Percentiles rank a stretch among this genome's conserved stretches.
Conservation (phyloP, 2,888 invertebrate species). For the Drosophila tripunctata region DNA sequence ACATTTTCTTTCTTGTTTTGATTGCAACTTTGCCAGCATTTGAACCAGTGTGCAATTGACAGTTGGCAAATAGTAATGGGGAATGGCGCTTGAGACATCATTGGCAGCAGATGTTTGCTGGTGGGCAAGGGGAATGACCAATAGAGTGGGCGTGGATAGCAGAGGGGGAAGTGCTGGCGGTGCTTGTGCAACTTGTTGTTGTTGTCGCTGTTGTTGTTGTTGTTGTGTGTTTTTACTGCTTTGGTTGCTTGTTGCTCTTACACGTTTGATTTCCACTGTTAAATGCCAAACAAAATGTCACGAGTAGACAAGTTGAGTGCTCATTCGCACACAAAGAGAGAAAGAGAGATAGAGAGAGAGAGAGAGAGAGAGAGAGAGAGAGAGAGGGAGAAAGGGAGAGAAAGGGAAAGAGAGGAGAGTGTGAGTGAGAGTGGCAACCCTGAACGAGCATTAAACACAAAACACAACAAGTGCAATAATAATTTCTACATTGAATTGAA, state of each 20-base stretch:
- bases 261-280: constrained; percentile 75
- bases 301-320: constrained; percentile 62
- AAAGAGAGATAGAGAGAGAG: not conserved
- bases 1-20: no score
- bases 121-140: not conserved
- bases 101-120: constrained; percentile 35
- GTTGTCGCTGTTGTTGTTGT: not conserved
- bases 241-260: constrained; percentile 68
- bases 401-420: not conserved
- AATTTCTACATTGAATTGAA: constrained; percentile 73
- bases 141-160: not conserved
- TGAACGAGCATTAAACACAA: constrained; percentile 27
- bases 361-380: not conserved
- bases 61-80: constrained; percentile 4
- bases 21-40: not conserved
- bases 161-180: not conserved
- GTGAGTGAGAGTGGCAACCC: constrained; percentile 8
- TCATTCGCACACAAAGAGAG: constrained; percentile 18
- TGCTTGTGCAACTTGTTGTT: not conserved
- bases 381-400: not conserved
- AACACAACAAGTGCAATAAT: constrained; percentile 72
- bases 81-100: constrained; percentile 25
- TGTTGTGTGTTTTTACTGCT: constrained; percentile 38
- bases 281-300: constrained; percentile 73
- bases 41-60: constrained; percentile 33